Conservation (phyloP, 2,888 invertebrate genomes). For the Bombylius major region DNA sequence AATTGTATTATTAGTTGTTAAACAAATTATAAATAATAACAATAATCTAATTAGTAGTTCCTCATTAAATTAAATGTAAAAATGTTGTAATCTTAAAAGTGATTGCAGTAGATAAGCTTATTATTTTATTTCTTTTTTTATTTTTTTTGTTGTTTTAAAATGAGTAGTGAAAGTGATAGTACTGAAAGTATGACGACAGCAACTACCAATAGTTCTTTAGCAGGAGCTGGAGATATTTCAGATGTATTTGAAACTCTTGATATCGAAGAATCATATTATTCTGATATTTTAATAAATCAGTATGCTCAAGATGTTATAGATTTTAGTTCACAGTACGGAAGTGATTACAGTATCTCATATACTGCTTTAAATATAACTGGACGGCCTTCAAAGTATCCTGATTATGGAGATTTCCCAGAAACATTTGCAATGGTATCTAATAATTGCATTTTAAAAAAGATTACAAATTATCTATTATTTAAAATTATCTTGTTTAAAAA, state of each 20-base stretch:
- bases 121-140: too few relatives aligned
- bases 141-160: too few relatives aligned
- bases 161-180: too few relatives aligned
- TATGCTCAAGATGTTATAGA: constrained; percentile 67
- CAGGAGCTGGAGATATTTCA: not conserved
- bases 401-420: constrained; percentile 83
- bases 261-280: constrained; percentile 10
- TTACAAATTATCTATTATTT: not conserved
- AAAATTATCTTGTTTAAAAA: not conserved
- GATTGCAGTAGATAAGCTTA: too few relatives aligned
- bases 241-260: constrained; percentile 12
- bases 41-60: too few relatives aligned
- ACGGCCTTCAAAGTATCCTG: constrained; percentile 71
- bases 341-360: constrained; percentile 75
- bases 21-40: too few relatives aligned
- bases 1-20: too few relatives aligned
- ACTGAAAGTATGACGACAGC: too few relatives aligned
- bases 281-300: constrained; percentile 45
- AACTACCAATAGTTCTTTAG: too few relatives aligned
- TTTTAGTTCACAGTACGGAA: constrained; percentile 85
- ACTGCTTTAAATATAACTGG: constrained; percentile 78
- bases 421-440: constrained; percentile 69
- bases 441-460: not conserved
- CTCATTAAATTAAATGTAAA: too few relatives aligned
- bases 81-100: too few relatives aligned